phyloP scores from a whole-genome alignment of 2,797 vertebrate species.

The Manis crassicaudata region DNA sequence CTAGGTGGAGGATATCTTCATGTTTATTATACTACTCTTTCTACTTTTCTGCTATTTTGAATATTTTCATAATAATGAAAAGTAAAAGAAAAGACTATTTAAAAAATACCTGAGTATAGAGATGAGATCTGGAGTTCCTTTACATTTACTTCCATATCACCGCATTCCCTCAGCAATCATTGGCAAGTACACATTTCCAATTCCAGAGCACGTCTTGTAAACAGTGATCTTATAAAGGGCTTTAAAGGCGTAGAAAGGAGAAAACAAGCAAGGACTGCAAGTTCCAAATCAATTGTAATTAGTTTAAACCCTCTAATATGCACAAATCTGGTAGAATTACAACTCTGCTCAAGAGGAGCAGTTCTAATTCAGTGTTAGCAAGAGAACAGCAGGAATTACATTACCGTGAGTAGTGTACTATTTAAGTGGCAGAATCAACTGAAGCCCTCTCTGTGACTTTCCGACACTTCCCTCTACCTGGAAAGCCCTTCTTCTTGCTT shows the following conservation, averaged over 20 bases:
- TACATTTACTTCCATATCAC: conserved; percentile 40
- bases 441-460: conserved; percentile 8
- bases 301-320: conserved; percentile 68
- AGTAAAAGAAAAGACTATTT: neutral
- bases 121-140: conserved; percentile 10
- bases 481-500: conserved; percentile 23
- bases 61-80: conserved; percentile 13
- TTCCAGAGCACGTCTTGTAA: conserved; percentile 37
- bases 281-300: conserved; percentile 73
- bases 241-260: conserved; percentile 58
- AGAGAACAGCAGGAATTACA: conserved; percentile 25
- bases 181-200: conserved; percentile 12
- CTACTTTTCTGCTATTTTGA: conserved; percentile 19
- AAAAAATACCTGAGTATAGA: neutral
- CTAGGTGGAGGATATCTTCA: neutral
- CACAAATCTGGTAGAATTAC: conserved; percentile 70
- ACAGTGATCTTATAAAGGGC: conserved; percentile 37
- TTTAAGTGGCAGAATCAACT: neutral
- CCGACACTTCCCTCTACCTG: neutral
- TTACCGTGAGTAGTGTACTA: conserved; percentile 19
- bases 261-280: conserved; percentile 53
- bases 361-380: conserved; percentile 61
- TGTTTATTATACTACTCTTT: neutral
- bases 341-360: neutral
- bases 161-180: conserved; percentile 13